Conservation (phyloP, 2,797 vertebrate genomes). For the Argentina silus region DNA sequence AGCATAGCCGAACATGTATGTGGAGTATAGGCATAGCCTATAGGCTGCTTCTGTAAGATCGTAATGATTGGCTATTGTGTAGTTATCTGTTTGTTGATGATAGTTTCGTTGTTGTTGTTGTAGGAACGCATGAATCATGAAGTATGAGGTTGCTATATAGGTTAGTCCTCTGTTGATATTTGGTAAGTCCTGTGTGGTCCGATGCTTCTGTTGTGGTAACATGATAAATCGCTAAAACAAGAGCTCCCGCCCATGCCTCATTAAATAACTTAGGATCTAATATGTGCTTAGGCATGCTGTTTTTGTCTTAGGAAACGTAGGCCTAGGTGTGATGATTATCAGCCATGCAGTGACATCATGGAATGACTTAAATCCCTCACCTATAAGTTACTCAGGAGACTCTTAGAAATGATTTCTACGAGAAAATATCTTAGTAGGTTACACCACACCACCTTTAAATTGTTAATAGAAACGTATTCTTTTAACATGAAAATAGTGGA, state of each 20-base stretch:
- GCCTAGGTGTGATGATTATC: conserved; percentile 37
- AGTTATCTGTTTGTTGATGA: not conserved
- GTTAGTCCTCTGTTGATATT: not conserved
- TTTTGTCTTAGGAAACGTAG: conserved; percentile 36
- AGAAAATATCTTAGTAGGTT: not conserved
- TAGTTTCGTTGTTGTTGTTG: not conserved
- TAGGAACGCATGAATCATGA: not conserved
- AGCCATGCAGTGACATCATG: not conserved
- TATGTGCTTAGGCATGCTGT: conserved; percentile 42
- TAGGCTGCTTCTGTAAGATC: not conserved
- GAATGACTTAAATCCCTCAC: not conserved
- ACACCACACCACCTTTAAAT: not conserved
- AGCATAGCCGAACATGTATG: not conserved
- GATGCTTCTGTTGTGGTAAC: conserved; percentile 57
- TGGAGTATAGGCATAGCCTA: not conserved
- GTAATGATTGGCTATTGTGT: not conserved
- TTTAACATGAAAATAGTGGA: not conserved
- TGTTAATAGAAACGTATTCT: not conserved
- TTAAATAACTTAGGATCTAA: conserved; percentile 54
- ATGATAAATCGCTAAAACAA: conserved; percentile 50
- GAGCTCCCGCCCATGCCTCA: conserved; percentile 39
- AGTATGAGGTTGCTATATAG: not conserved
- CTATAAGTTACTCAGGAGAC: not conserved
- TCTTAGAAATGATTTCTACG: not conserved
- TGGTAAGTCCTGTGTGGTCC: conserved; percentile 51